Evolutionary conservation across 1,140 invertebrate genomes (phyloP).

Genomic region (Lordiphosa mommai): DNA sequence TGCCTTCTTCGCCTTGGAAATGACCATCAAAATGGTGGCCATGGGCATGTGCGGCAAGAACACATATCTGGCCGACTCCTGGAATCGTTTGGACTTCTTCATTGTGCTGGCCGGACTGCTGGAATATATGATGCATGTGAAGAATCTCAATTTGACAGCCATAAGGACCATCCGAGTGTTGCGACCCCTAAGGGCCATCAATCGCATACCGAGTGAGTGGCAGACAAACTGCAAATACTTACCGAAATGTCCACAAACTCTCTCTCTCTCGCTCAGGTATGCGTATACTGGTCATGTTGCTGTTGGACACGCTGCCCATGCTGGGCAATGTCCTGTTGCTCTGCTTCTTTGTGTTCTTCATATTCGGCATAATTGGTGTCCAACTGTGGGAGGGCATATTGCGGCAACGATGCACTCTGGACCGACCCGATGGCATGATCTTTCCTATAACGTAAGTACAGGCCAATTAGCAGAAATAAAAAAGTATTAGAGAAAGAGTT

Average conservation of each 20-base stretch:
- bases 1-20: conserved; percentile 96
- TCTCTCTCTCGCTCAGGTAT: conserved; percentile 86
- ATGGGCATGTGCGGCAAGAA: conserved; percentile 98
- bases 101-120: conserved; percentile 96
- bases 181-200: conserved; percentile 97
- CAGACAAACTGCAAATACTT: not conserved
- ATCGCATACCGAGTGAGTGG: conserved; percentile 98
- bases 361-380: conserved; percentile 99
- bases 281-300: conserved; percentile 98
- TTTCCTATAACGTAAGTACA: conserved; percentile 86
- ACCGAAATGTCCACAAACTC: not conserved
- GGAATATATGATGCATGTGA: conserved; percentile 97
- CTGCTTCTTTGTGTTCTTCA: conserved; percentile 99
- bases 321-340: conserved; percentile 98
- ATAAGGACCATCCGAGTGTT: conserved; percentile 98
- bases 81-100: conserved; percentile 99
- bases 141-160: conserved; percentile 98
- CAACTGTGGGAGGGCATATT: conserved; percentile 99
- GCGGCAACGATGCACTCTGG: conserved; percentile 94
- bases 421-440: conserved; percentile 84
- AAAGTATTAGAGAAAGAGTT: too few species aligned
- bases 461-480: not conserved
- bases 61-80: conserved; percentile 97
- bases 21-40: conserved; percentile 98
- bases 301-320: conserved; percentile 99